These are phyloP conservation scores for Diaphora mendica DNA, from an alignment of 2,888 invertebrate genomes.

Conservation along the genomic window DNA sequence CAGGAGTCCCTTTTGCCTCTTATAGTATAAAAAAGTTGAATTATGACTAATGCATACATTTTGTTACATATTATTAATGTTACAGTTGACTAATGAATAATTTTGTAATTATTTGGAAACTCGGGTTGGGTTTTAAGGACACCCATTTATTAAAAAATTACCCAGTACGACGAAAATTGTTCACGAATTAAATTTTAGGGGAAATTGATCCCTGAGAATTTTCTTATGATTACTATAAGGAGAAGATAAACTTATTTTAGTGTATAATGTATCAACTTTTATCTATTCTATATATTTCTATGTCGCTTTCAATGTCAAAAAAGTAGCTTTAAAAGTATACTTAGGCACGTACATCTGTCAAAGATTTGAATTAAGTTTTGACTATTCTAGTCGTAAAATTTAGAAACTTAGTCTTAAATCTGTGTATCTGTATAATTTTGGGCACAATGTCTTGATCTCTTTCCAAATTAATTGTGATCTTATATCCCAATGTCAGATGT, in stretches of 20 bases:
- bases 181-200: slow-evolving; percentile 45
- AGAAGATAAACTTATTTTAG: slow-evolving; percentile 77
- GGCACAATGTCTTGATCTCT: slow-evolving; percentile 50
- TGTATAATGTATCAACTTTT: slow-evolving; percentile 73
- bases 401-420: slow-evolving; percentile 53
- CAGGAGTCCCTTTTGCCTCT: no score
- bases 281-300: slow-evolving; percentile 77
- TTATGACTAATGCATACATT: not conserved
- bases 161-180: slow-evolving; percentile 34
- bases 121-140: no score
- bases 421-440: slow-evolving; percentile 48
- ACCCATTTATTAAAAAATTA: not conserved
- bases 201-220: slow-evolving; percentile 66
- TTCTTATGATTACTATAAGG: slow-evolving; percentile 85
- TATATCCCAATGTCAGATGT: slow-evolving; percentile 31
- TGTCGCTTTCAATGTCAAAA: slow-evolving; percentile 82
- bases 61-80: not conserved
- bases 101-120: not conserved
- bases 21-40: not conserved
- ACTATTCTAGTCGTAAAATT: slow-evolving; percentile 55
- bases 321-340: slow-evolving; percentile 59
- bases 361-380: slow-evolving; percentile 53
- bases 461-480: slow-evolving; percentile 33
- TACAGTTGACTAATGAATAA: not conserved
- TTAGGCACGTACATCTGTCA: slow-evolving; percentile 50